Conservation (phyloP, 2,888 invertebrate species). For the Temnothorax ravouxi region DNA sequence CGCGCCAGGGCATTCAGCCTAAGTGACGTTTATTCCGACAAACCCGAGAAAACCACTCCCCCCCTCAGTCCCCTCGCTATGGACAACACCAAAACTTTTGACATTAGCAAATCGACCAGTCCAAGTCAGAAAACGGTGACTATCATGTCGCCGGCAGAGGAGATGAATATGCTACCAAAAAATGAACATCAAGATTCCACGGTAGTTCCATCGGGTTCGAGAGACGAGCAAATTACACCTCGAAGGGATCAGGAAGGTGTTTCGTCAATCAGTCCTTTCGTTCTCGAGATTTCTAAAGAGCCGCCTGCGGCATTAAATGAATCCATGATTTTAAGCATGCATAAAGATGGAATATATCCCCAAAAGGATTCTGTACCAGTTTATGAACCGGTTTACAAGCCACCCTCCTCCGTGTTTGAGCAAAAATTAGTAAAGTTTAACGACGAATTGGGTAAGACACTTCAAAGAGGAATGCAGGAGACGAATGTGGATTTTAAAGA, state of each 20-base stretch:
- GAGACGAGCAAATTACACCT: neutral
- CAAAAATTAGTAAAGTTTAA: slow-evolving; percentile 24
- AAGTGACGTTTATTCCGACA: slow-evolving; percentile 82
- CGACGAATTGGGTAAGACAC: neutral
- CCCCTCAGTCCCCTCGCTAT: slow-evolving; percentile 80
- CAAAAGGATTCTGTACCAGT: neutral
- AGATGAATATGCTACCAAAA: slow-evolving; percentile 8
- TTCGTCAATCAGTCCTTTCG: slow-evolving; percentile 3
- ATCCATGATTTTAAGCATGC: slow-evolving; percentile 3
- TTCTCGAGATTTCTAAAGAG: neutral
- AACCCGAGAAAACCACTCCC: slow-evolving; percentile 46
- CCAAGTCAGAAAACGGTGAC: slow-evolving; percentile 80
- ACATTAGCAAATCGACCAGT: neutral
- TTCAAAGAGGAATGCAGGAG: slow-evolving; percentile 11
- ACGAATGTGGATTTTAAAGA: slow-evolving; percentile 2
- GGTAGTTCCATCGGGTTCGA: neutral
- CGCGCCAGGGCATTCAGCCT: slow-evolving; percentile 83
- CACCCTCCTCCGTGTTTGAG: neutral
- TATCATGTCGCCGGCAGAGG: slow-evolving; percentile 77
- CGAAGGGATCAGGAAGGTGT: slow-evolving; percentile 16
- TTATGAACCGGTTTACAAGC: slow-evolving; percentile 16
- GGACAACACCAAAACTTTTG: slow-evolving; percentile 55
- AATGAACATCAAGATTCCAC: slow-evolving; percentile 2
- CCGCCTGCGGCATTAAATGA: neutral
- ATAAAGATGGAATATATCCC: neutral